Evolutionary conservation across 2,888 invertebrate species (phyloP).

Genomic region (Dasypogon diadema): DNA sequence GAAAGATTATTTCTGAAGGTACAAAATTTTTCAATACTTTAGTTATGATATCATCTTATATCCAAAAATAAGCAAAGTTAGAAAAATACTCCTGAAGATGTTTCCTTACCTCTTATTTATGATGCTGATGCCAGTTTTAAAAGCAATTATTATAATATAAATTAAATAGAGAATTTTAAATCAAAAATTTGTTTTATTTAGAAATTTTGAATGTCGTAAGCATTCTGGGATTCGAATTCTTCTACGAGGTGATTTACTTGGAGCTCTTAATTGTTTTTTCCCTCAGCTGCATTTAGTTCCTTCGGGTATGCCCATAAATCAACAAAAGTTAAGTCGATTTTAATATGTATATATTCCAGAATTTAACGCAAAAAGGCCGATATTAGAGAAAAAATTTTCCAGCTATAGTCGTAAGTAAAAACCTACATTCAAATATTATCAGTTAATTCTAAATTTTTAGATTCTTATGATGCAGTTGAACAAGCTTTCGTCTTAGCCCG

Average conservation of each 20-base stretch:
- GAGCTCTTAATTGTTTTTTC: conserved; percentile 54
- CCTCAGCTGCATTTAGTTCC: conserved; percentile 52
- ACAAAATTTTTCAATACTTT: too few relatives aligned
- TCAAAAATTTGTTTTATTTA: not conserved
- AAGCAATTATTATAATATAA: too few relatives aligned
- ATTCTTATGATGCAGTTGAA: conserved; percentile 20
- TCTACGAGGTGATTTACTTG: conserved; percentile 54
- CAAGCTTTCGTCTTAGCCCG: not conserved
- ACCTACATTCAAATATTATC: not conserved
- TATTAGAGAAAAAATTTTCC: not conserved
- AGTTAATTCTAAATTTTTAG: not conserved
- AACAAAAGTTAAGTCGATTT: not conserved
- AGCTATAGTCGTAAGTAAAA: conserved; percentile 10
- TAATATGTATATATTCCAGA: conserved; percentile 1
- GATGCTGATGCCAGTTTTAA: too few relatives aligned
- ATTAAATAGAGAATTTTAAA: too few relatives aligned
- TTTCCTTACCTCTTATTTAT: too few relatives aligned
- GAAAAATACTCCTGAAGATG: too few relatives aligned
- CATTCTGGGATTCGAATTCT: conserved; percentile 49
- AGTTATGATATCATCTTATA: too few relatives aligned
- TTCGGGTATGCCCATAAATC: conserved; percentile 48
- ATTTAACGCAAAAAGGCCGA: not conserved
- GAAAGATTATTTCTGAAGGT: too few relatives aligned
- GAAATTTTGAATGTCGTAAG: conserved; percentile 21
- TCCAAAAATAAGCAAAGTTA: too few relatives aligned